Base-by-base conservation (phyloP, 2,888 invertebrate species). In the Hyppa rectilinea region DNA sequence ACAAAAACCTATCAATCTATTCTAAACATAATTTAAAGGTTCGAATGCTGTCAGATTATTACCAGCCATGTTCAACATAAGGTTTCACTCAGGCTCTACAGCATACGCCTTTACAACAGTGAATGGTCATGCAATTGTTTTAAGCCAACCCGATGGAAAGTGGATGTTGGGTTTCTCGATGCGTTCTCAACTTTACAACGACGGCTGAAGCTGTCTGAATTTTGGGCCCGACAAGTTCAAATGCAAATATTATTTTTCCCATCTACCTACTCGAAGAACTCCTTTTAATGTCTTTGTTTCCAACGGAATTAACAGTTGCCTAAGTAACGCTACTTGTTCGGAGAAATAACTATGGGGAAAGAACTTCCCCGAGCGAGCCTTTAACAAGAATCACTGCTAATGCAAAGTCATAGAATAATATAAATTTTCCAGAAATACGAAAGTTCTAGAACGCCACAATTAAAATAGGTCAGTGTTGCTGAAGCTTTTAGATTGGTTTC, bases 381-480 rank as follows among this genome's bases (percentile, higher is more conserved):
- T 72, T 62, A 62, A 38, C n/a, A 38, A 38, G 38, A 52, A 45
- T n/a, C 62, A 31, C 6, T 31, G 26, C 9, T n/a, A 31, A 29
- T 36, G 36, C 5, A 9, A 14, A 20, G 36, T 43, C 20, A 12
- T 71, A 20, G 2, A 43, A 23, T 60, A 29, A 26, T 69, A 47
- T 0, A 17, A n/a, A 9, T 38, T 49, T 69, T 38, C 14, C 20
- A 38, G 56, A 56, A 49, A 71, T 20, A 17, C 6, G 12, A 52
- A 69, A 5, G 26, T 34, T 49, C 4, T 29, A 40, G 20, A 40
- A 31, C 4, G 7, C 20, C 14, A 29, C 4, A 31, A 55, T 26
- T 26, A 23, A n/a, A 14, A 36, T 2, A 17, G 38, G 31, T 31
- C 14, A 40, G 26, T 20, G 14, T 55, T 58, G 4, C 23, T 23